Percentiles rank a stretch among this genome's conserved stretches.
phyloP scores from a whole-genome alignment of 2,797 vertebrate genomes.

The Apogon talboti region DNA sequence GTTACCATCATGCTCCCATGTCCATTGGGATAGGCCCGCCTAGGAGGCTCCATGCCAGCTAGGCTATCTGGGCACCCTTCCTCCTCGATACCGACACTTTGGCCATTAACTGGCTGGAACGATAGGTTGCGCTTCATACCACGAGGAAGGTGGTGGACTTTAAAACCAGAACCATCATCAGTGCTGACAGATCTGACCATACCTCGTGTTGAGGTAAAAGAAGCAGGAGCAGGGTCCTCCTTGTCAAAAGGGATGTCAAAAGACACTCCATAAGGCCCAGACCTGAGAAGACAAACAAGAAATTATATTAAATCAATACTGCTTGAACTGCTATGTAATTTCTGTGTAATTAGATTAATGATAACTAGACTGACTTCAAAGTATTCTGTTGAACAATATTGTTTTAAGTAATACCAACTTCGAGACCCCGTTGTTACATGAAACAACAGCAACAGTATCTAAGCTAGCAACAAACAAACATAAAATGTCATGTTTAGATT shows the following conservation, averaged over 20 bases:
- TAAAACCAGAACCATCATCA: constrained; percentile 92
- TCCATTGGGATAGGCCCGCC: constrained; percentile 68
- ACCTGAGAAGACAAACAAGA: constrained; percentile 78
- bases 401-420: no score
- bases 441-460: no score
- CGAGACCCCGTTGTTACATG: no score
- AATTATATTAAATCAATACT: background rate
- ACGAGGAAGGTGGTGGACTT: constrained; percentile 82
- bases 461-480: no score
- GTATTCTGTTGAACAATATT: no score
- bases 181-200: constrained; percentile 94
- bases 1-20: constrained; percentile 78
- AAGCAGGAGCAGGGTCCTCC: constrained; percentile 78
- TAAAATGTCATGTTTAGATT: no score
- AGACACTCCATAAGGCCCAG: constrained; percentile 94
- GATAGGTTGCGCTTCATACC: constrained; percentile 91
- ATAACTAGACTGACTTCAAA: no score
- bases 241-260: constrained; percentile 98
- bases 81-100: constrained; percentile 90
- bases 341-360: background rate
- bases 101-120: constrained; percentile 92
- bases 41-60: constrained; percentile 67
- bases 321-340: background rate
- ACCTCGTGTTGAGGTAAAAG: constrained; percentile 79
- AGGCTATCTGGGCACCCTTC: constrained; percentile 80